phyloP scores from a whole-genome alignment of 2,113 vertebrate species.

The Pelecanus crispus region DNA sequence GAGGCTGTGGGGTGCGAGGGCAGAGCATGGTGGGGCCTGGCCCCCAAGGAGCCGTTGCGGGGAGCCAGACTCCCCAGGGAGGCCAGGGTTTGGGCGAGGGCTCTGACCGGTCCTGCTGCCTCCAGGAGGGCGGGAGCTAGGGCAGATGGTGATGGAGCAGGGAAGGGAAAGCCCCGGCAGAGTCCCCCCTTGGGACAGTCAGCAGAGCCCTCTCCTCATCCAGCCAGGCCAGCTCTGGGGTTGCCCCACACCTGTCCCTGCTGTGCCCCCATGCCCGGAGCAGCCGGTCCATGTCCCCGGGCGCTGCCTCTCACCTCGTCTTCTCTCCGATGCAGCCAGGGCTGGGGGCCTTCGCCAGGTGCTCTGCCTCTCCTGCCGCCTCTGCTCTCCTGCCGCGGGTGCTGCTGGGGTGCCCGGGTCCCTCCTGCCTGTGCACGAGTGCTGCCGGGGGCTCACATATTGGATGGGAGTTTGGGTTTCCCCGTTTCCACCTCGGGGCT shows the following conservation, averaged over 20 bases:
- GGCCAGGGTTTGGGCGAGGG: neutral
- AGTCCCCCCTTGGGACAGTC: neutral
- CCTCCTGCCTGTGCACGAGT: neutral
- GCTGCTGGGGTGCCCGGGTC: neutral
- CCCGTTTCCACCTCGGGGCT: conserved; percentile 64
- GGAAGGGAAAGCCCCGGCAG: neutral
- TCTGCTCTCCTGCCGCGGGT: neutral
- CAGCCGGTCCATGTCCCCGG: neutral
- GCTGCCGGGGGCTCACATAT: conserved; percentile 66
- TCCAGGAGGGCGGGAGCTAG: neutral
- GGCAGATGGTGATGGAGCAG: neutral
- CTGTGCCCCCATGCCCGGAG: neutral
- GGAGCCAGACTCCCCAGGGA: neutral
- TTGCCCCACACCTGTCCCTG: neutral
- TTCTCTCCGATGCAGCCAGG: neutral
- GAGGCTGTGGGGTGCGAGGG: neutral
- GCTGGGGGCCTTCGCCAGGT: neutral
- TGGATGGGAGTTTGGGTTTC: conserved; percentile 73
- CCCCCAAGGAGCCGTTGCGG: neutral
- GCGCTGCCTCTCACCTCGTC: neutral
- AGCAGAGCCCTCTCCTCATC: neutral
- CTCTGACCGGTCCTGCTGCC: neutral
- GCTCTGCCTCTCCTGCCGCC: neutral
- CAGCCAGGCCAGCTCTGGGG: neutral
- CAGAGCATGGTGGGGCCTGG: rapidly evolving